Conservation (phyloP, 1,140 invertebrate species). For the Brachionus angularis region DNA sequence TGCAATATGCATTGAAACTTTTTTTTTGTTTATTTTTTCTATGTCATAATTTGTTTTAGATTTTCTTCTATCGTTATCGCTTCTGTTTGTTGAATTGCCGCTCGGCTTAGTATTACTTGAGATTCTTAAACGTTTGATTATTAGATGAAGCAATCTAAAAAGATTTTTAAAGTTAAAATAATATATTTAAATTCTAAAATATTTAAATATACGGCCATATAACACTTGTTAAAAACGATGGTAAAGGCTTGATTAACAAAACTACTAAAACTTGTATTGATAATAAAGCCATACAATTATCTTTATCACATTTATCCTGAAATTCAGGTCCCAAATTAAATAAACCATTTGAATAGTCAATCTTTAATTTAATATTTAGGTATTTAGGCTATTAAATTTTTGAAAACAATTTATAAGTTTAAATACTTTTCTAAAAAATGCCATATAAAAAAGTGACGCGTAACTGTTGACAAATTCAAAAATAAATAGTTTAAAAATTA, state of each 20-base stretch:
- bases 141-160: background rate
- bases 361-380: conserved; percentile 1
- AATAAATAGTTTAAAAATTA: conserved; percentile 95
- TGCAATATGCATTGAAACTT: conserved; percentile 46
- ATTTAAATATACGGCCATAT: conserved; percentile 56
- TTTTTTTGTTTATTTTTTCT: conserved; percentile 46
- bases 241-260: conserved; percentile 65
- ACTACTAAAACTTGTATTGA: conserved; percentile 77
- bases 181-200: background rate
- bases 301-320: conserved; percentile 67
- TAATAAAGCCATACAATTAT: conserved; percentile 75
- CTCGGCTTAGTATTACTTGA: background rate
- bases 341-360: conserved; percentile 47
- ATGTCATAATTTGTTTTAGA: conserved; percentile 42
- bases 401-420: conserved; percentile 8
- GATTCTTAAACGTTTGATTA: background rate
- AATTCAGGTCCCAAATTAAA: conserved; percentile 54
- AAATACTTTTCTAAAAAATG: conserved; percentile 69
- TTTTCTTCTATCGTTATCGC: background rate
- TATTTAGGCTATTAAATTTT: no score
- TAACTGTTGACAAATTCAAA: conserved; percentile 98
- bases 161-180: background rate
- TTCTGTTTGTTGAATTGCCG: no score
- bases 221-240: conserved; percentile 56
- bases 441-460: conserved; percentile 95